Evolutionary conservation across 2,113 vertebrate species (phyloP).

Genomic region (Athene cunicularia): DNA sequence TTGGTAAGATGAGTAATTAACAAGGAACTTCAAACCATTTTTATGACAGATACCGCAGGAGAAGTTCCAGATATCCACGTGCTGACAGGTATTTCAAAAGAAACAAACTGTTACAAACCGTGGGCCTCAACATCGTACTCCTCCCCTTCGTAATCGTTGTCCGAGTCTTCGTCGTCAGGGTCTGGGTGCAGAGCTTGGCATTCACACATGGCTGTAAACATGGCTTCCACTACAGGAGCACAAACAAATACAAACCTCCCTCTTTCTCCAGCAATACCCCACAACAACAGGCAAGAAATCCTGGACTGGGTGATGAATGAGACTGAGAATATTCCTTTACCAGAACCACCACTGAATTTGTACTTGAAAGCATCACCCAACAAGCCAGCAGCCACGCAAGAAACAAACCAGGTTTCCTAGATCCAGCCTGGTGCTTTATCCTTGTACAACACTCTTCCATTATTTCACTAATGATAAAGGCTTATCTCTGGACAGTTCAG

Average conservation of each 20-base stretch:
- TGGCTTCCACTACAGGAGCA: conserved; percentile 85
- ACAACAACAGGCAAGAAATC: background rate
- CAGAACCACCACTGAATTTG: background rate
- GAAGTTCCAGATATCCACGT: background rate
- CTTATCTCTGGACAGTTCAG: background rate
- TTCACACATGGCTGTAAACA: conserved; percentile 97
- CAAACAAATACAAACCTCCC: background rate
- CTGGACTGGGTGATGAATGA: rapidly evolving
- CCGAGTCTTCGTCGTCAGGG: conserved; percentile 90
- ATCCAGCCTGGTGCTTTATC: background rate
- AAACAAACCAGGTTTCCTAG: background rate
- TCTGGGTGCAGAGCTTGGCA: conserved; percentile 96
- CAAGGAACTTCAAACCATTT: background rate
- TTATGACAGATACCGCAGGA: background rate
- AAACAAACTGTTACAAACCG: conserved; percentile 74
- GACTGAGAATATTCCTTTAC: background rate
- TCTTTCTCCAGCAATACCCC: background rate
- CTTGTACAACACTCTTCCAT: background rate
- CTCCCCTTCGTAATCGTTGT: conserved; percentile 91
- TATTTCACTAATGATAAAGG: background rate
- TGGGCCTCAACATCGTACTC: conserved; percentile 94
- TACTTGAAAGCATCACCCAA: background rate
- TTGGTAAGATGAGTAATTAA: background rate
- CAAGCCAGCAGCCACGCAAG: background rate
- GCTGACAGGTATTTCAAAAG: background rate